These are phyloP conservation scores for Limnephilus rhombicus DNA, from an alignment of 2,888 invertebrate species.

Conservation along the genomic window DNA sequence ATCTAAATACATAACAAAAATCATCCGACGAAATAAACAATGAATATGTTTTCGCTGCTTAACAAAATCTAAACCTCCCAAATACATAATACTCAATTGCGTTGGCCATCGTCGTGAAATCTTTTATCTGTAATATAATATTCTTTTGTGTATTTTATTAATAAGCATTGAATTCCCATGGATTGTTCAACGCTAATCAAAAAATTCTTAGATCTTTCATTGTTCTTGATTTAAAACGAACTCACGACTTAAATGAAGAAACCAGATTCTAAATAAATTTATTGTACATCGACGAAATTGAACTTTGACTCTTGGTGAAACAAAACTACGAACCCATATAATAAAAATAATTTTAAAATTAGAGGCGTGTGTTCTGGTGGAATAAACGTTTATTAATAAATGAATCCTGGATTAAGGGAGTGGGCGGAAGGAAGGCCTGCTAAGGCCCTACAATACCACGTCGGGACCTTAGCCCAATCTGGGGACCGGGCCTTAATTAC, in stretches of 20 bases:
- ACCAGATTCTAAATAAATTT: neutral
- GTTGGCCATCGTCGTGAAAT: too few relatives aligned
- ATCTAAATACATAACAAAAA: too few relatives aligned
- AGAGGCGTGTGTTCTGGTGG: neutral
- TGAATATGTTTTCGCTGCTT: too few relatives aligned
- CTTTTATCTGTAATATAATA: neutral
- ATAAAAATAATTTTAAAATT: neutral
- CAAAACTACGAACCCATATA: neutral
- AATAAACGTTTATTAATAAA: slow-evolving; percentile 24
- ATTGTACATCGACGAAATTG: neutral
- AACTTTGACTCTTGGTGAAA: neutral
- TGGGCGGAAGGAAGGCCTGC: slow-evolving; percentile 35
- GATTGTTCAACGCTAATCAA: neutral
- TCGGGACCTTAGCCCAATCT: slow-evolving; percentile 47
- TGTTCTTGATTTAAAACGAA: neutral
- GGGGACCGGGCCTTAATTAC: slow-evolving; percentile 60
- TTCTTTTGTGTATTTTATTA: too few relatives aligned
- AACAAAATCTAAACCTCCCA: too few relatives aligned
- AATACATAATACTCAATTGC: too few relatives aligned
- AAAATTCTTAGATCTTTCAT: neutral
- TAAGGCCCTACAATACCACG: slow-evolving; percentile 16
- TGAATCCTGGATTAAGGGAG: slow-evolving; percentile 14
- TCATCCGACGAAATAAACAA: too few relatives aligned
- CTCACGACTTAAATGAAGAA: neutral
- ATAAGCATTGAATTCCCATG: too few relatives aligned